Percentiles rank a stretch among this genome's conserved stretches.
Conservation (phyloP, 2,113 vertebrate genomes). For the Loxodonta africana region DNA sequence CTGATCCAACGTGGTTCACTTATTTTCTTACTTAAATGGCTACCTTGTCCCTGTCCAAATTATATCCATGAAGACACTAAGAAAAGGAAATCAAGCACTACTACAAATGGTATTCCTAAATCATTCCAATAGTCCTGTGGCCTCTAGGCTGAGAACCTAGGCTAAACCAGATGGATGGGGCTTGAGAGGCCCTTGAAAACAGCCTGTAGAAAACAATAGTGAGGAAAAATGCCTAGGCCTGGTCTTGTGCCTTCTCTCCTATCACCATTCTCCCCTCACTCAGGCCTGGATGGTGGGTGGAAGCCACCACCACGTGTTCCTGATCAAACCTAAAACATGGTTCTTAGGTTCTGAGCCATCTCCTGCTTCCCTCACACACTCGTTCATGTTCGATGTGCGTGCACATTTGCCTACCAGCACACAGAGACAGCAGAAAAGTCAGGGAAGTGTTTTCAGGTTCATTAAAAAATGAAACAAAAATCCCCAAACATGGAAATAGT, state of each 20-base stretch:
- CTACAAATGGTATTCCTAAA: slow-evolving; percentile 22
- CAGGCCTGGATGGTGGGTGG: neutral
- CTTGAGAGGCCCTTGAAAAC: slow-evolving; percentile 1
- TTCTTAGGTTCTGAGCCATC: neutral
- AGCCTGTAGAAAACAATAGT: slow-evolving; percentile 18
- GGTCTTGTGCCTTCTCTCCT: neutral
- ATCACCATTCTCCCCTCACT: neutral
- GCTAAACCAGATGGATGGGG: neutral
- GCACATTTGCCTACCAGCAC: slow-evolving; percentile 14
- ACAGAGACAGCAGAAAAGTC: slow-evolving; percentile 53
- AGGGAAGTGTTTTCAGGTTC: slow-evolving; percentile 59
- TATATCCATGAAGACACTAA: slow-evolving; percentile 45
- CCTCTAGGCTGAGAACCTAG: slow-evolving; percentile 23
- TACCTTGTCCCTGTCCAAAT: slow-evolving; percentile 40
- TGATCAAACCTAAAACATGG: neutral
- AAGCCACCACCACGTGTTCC: neutral
- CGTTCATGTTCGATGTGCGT: neutral
- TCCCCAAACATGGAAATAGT: neutral
- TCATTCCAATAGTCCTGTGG: neutral
- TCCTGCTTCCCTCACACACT: slow-evolving; percentile 32
- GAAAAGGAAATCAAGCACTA: slow-evolving; percentile 40
- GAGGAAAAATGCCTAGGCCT: neutral
- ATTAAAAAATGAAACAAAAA: neutral
- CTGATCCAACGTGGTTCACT: slow-evolving; percentile 38
- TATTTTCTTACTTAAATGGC: slow-evolving; percentile 56